phyloP scores from a whole-genome alignment of 2,797 vertebrate species.

The Leptatherina wallacei region DNA sequence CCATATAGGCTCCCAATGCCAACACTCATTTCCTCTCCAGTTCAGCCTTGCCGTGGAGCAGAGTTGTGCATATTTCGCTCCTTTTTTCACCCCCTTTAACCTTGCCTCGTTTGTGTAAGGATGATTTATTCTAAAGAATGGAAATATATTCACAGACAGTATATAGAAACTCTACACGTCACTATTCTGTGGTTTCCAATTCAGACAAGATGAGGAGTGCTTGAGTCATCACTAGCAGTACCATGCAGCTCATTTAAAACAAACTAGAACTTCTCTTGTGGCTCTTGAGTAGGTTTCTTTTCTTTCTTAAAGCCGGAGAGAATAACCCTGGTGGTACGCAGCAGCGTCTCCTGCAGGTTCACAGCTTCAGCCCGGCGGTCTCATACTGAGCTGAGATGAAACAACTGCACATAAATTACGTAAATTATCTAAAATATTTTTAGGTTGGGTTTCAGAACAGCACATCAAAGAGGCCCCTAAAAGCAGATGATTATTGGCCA shows the following conservation, averaged over 20 bases:
- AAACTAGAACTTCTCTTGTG: no score
- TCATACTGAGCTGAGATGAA: not conserved
- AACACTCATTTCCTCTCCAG: not conserved
- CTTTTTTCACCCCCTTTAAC: not conserved
- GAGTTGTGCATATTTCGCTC: conserved; percentile 5
- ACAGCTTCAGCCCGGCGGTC: not conserved
- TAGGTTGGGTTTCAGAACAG: not conserved
- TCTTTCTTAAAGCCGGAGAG: not conserved
- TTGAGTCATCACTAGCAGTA: not conserved
- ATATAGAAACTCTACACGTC: conserved; percentile 18
- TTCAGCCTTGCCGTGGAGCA: conserved; percentile 1
- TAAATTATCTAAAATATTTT: not conserved
- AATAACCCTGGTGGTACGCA: not conserved
- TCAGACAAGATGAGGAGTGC: conserved; percentile 15
- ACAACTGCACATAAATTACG: not conserved
- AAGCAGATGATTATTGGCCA: not conserved
- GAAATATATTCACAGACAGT: conserved; percentile 17
- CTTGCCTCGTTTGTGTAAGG: conserved; percentile 8
- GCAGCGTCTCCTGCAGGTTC: not conserved
- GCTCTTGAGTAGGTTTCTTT: conserved; percentile 8
- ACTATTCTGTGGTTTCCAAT: conserved; percentile 19
- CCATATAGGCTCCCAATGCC: conserved; percentile 10
- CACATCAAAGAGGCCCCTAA: not conserved
- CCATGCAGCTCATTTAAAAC: not conserved
- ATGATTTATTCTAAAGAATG: conserved; percentile 36